Percentiles rank a stretch among this genome's conserved stretches.
Conservation (phyloP, 2,113 vertebrate genomes). For the Antechinus flavipes region DNA sequence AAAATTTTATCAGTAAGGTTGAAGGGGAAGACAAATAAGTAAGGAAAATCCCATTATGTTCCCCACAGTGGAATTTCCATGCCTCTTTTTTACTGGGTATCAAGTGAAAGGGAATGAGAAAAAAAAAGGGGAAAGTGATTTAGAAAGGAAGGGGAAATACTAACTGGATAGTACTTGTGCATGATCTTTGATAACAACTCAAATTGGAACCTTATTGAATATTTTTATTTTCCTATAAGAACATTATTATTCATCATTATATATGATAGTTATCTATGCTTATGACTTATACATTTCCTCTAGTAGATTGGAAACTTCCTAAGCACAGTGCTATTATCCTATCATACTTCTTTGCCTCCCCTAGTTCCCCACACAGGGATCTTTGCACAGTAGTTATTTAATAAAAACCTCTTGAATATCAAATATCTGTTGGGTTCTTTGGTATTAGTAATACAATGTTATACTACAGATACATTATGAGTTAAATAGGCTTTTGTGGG, state of each 20-base stretch:
- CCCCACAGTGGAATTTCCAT: not conserved
- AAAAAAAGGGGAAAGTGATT: not conserved
- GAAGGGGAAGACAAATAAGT: not conserved
- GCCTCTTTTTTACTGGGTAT: not conserved
- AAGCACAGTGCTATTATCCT: not conserved
- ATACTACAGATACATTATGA: not conserved
- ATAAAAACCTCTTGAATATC: not conserved
- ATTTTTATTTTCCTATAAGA: not conserved
- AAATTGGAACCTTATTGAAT: not conserved
- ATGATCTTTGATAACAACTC: not conserved
- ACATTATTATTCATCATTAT: not conserved
- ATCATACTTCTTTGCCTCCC: not conserved
- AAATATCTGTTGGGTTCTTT: not conserved
- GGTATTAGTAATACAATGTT: not conserved
- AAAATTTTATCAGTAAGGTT: not conserved
- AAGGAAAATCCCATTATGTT: not conserved
- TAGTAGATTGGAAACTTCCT: not conserved
- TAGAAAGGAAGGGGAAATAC: not conserved
- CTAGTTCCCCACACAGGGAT: not conserved
- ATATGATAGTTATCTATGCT: not conserved
- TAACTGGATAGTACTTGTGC: not conserved
- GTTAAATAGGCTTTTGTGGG: constrained; percentile 27
- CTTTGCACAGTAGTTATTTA: not conserved
- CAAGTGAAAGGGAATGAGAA: not conserved
- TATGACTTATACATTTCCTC: not conserved